Percentiles rank a stretch among this genome's conserved stretches.
Conservation (phyloP, 1,140 invertebrate species). For the Lordiphosa stackelbergi region DNA sequence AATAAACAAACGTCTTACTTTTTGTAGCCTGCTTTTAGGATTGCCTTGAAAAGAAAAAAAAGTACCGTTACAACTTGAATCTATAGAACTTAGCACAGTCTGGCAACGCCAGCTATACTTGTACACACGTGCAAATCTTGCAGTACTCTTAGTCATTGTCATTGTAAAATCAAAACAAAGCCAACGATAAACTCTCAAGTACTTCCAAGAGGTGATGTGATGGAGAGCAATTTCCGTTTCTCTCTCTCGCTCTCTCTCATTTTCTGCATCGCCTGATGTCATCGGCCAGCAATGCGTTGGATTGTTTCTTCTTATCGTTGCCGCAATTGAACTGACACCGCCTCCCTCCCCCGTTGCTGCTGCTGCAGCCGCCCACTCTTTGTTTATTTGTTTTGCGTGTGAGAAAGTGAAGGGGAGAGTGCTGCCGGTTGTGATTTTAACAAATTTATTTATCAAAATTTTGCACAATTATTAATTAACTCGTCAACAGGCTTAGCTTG, state of each 20-base stretch:
- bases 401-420: no score
- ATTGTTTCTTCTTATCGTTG: conserved; percentile 31
- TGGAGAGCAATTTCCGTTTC: conserved; percentile 5
- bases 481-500: conserved; percentile 36
- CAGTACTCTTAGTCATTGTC: no score
- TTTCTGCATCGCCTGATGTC: conserved; percentile 56
- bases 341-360: background rate
- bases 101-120: background rate
- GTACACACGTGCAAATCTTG: no score
- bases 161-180: no score
- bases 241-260: background rate
- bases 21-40: conserved; percentile 13
- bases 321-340: conserved; percentile 35
- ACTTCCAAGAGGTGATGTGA: background rate
- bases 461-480: conserved; percentile 25
- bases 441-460: conserved; percentile 6
- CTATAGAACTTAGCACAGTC: background rate
- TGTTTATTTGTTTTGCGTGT: conserved; percentile 6
- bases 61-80: no score
- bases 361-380: no score
- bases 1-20: background rate
- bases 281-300: conserved; percentile 55
- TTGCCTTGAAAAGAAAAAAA: background rate
- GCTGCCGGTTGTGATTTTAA: conserved; percentile 1
- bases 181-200: no score